Evolutionary conservation across 1,140 invertebrate genomes (phyloP).

Genomic region (Geopemphigus sp.): DNA sequence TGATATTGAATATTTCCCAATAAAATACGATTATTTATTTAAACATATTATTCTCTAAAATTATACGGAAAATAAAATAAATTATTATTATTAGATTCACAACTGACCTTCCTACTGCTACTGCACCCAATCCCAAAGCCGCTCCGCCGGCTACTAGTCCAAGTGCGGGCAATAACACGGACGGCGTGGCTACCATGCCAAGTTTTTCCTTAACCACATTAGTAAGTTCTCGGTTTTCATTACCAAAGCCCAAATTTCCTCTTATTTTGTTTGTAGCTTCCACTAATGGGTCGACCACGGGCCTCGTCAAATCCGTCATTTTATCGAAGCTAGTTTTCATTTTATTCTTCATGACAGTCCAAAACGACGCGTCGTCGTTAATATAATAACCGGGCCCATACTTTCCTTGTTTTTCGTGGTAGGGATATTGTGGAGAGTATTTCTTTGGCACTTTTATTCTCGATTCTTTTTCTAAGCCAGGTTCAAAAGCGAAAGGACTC

Average conservation of each 20-base stretch:
- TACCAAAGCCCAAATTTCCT: constrained; percentile 68
- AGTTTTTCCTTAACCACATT: constrained; percentile 66
- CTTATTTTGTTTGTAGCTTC: constrained; percentile 76
- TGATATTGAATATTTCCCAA: too few species aligned
- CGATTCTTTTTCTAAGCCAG: constrained; percentile 53
- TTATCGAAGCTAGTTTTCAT: constrained; percentile 69
- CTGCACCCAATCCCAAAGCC: constrained; percentile 72
- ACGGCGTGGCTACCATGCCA: constrained; percentile 60
- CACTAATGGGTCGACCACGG: constrained; percentile 69
- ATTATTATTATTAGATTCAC: too few species aligned
- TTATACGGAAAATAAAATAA: too few species aligned
- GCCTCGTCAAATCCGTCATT: constrained; percentile 67
- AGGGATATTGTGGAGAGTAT: constrained; percentile 21
- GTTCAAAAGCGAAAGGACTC: constrained; percentile 56
- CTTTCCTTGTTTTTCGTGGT: constrained; percentile 30
- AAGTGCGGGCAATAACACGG: constrained; percentile 69
- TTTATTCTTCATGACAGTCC: constrained; percentile 69
- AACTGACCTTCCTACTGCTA: constrained; percentile 67
- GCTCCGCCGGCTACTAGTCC: constrained; percentile 75
- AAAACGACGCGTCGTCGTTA: constrained; percentile 63
- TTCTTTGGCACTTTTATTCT: constrained; percentile 45
- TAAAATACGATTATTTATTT: too few species aligned
- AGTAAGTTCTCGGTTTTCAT: constrained; percentile 55
- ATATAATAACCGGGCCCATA: constrained; percentile 48
- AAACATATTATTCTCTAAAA: too few species aligned